These are phyloP conservation scores for Odobenus rosmarus DNA, from an alignment of 2,113 vertebrate genomes.

Conservation along the genomic window DNA sequence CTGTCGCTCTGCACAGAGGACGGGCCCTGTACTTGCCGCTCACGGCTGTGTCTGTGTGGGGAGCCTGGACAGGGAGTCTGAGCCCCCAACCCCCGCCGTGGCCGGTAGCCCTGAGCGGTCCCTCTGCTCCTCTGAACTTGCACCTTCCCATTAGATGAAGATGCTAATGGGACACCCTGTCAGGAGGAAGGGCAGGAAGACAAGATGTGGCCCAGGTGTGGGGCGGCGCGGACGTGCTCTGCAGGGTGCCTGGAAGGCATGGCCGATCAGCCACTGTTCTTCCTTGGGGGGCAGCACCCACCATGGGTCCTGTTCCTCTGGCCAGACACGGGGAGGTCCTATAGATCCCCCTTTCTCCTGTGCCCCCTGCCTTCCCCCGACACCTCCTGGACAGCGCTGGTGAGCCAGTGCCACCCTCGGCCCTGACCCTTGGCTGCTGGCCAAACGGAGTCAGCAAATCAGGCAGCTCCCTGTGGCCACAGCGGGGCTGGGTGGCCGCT, in stretches of 20 bases:
- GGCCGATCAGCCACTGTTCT: background rate
- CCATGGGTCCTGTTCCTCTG: background rate
- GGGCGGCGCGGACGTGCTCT: background rate
- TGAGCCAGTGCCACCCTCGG: background rate
- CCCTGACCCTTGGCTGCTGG: background rate
- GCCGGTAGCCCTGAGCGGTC: background rate
- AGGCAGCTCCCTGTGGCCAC: accelerated
- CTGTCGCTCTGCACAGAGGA: accelerated
- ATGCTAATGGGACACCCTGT: background rate
- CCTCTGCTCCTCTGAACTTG: background rate
- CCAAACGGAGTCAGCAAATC: background rate
- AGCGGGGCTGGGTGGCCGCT: accelerated
- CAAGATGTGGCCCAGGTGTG: accelerated
- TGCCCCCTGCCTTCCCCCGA: accelerated
- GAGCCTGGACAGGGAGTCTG: accelerated
- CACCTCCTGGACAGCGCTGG: background rate
- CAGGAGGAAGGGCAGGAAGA: accelerated
- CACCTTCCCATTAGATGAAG: background rate
- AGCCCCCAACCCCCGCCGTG: too few relatives aligned
- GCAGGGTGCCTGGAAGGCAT: background rate
- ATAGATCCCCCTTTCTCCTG: background rate
- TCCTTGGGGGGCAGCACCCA: background rate
- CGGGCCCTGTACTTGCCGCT: accelerated
- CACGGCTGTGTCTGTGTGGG: accelerated
- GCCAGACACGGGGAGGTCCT: background rate